phyloP scores from a whole-genome alignment of 2,888 invertebrate species.

The Trachelus troglodyta region DNA sequence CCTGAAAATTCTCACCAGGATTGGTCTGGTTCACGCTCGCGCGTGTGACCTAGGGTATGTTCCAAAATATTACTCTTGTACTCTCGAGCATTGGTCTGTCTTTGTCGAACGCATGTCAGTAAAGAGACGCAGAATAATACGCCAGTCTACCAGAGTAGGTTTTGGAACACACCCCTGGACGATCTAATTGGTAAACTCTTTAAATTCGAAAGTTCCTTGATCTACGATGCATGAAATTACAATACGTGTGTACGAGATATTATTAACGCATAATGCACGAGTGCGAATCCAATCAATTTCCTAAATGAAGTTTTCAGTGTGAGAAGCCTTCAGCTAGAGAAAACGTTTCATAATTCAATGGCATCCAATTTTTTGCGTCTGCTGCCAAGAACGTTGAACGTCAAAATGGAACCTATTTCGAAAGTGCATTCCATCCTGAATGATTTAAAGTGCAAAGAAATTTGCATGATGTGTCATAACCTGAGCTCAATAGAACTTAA shows the following conservation, averaged over 20 bases:
- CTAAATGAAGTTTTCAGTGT: not conserved
- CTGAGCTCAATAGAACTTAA: constrained; percentile 16
- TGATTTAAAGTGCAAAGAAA: not conserved
- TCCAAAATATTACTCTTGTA: no score
- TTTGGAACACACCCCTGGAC: not conserved
- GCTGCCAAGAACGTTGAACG: not conserved
- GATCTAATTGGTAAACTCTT: not conserved
- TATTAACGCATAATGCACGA: not conserved
- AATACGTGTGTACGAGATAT: not conserved
- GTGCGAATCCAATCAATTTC: not conserved
- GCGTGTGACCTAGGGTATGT: not conserved
- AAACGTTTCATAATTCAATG: not conserved
- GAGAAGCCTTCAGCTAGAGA: not conserved
- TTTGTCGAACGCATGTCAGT: no score
- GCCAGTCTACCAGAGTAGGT: no score
- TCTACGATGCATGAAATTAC: not conserved
- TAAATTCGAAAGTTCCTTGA: not conserved
- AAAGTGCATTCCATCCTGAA: not conserved
- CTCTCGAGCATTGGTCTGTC: no score
- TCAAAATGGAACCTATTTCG: not conserved
- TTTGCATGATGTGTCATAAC: not conserved
- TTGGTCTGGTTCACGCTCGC: not conserved
- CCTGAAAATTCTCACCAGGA: not conserved
- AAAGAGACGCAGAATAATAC: no score
- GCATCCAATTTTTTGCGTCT: not conserved